Evolutionary conservation across 2,113 vertebrate genomes (phyloP), one percentile per base, ranked within the genome.

Genomic region (Pollachius pollachius): DNA sequence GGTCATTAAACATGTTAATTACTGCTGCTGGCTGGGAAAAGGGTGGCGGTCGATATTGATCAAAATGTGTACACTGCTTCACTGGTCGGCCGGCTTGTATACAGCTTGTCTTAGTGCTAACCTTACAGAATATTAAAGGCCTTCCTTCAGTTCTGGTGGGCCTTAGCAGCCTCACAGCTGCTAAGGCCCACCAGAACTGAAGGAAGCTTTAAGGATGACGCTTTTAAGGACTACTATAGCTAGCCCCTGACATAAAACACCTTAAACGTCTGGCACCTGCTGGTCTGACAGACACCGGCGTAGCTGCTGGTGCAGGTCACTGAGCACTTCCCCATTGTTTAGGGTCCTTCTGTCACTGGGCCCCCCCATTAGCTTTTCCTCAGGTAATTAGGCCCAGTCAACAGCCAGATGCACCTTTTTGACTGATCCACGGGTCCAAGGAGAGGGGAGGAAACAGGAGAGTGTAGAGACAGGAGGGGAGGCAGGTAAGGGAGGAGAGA

Each of bases 281-380:
- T 48, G 41, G 41, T 48, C 41, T 48, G 12, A 48, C 9, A 13
- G 41, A 48, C 41, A 48, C 48, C 69, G 60, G 63, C 64, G 79
- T 78, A 65, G 64, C 71, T 74, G 57, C 52, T 57, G 75, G 78
- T 83, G 64, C 64, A 74, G 77, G 81, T 88, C 84, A 88, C 80
- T 84, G 79, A 87, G 82, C 79, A 76, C 81, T 81, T 86, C 72
- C 75, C 58, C 70, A 77, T 75, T 77, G 83, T 83, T 48, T 84
- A 81, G 78, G 56, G 67, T 76, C 70, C 78, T 77, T 88, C 70
- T 71, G 68, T 80, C 84, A 56, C 48, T 48, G 57, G 1, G 78
- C 72, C 68, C 74, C 73, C 69, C 66, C 79, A 86, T 89, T 88
- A 85, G 89, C 85, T 81, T 88, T 88, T 86, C 79, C 87, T 83